Base-by-base conservation (phyloP, 2,888 invertebrate genomes). In the Scaptomyza reducta region DNA sequence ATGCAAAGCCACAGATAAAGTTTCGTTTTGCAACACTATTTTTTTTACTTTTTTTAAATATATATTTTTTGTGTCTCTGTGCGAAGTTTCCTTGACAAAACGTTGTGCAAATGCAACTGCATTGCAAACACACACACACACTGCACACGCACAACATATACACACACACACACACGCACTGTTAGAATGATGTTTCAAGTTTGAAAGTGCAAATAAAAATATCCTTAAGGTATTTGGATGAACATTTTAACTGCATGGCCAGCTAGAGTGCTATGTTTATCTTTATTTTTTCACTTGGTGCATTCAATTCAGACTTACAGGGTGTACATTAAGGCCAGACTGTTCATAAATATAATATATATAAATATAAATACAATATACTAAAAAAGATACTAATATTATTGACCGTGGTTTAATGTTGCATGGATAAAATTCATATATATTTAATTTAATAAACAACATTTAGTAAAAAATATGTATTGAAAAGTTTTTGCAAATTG, bases 1-100 rank as follows among this genome's bases (percentile, higher is more conserved):
- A 80, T 69, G 72, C 75, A 74, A 66, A 85, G 55, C 76, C 79
- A 72, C 76, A 82, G 72, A 75, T 85, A 85, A 81, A 79, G 79
- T 85, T 79, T 85, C 62, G 35, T 64, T 65, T 61, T 66, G 51
- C 33, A 49, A 10, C 46, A 31, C 27, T 46, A 10, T 41, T 58
- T 42, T 35, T 33, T 6, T 33, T 11, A 1, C 3, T 10, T 33
- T 38, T 55, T 58, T 9, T 29, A 29, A 1, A 29, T 40, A 45
- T 38, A 16, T 29, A 35, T 54, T 44, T 42, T 57, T 46, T 25
- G 1, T 16, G 7, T 29, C 33, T 49, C 51, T 29, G 25, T 54
- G 42, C 59, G 60, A 72, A 78, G 62, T 78, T 76, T 66, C 33
- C 79, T 61, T 67, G 63, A 62, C 57, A 79, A 70, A 76, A 54